Conservation (phyloP, 2,888 invertebrate species). For the Anodontia alba region DNA sequence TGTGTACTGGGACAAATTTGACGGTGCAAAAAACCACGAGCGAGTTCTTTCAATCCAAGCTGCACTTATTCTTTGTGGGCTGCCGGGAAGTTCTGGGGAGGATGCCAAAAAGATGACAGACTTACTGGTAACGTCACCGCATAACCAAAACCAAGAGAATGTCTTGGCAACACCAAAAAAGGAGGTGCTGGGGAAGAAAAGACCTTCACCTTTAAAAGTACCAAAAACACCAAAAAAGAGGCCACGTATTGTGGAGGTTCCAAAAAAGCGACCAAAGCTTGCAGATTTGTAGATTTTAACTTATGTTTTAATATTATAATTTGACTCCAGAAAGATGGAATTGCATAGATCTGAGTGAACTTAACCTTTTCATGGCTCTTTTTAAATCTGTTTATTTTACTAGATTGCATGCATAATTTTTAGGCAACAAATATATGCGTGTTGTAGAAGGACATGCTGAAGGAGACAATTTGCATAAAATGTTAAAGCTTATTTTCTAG, state of each 20-base stretch:
- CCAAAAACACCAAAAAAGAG: slow-evolving; percentile 7
- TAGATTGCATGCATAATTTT: too few species aligned
- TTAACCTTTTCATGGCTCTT: too few species aligned
- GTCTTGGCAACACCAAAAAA: slow-evolving; percentile 40
- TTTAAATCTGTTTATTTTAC: too few species aligned
- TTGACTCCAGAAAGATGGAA: too few species aligned
- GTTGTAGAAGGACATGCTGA: too few species aligned
- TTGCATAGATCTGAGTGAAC: too few species aligned
- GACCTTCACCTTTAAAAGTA: slow-evolving; percentile 33
- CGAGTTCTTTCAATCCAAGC: slow-evolving; percentile 82
- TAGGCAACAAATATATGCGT: too few species aligned
- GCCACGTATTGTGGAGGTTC: background rate
- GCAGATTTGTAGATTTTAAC: background rate
- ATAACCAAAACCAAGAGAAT: slow-evolving; percentile 33
- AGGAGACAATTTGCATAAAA: too few species aligned
- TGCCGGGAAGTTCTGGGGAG: slow-evolving; percentile 38
- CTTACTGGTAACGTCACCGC: slow-evolving; percentile 76
- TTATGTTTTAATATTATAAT: too few species aligned
- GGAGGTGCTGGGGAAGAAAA: slow-evolving; percentile 8
- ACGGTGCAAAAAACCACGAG: slow-evolving; percentile 80
- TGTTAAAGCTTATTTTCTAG: too few species aligned
- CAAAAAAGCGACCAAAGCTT: slow-evolving; percentile 2
- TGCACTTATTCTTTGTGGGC: slow-evolving; percentile 76
- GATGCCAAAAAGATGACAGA: slow-evolving; percentile 60
- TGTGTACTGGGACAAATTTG: slow-evolving; percentile 82